phyloP scores from a whole-genome alignment of 2,888 invertebrate species.

The Plebejus anna region DNA sequence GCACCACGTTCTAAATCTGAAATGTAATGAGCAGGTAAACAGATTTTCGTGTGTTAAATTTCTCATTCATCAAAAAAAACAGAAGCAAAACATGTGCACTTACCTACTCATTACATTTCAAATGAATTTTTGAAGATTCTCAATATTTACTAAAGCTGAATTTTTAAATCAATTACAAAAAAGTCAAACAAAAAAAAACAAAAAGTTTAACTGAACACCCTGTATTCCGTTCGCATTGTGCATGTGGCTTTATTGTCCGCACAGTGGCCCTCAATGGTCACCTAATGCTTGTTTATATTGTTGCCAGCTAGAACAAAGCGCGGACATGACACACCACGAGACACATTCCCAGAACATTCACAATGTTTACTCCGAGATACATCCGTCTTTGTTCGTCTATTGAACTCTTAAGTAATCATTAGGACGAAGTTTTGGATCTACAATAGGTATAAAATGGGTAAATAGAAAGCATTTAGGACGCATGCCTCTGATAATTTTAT shows the following conservation, averaged over 20 bases:
- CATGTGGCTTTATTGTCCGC: constrained; percentile 55
- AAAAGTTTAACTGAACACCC: constrained; percentile 33
- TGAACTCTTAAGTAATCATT: constrained; percentile 14
- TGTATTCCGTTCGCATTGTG: constrained; percentile 42
- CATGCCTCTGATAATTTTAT: too few relatives aligned
- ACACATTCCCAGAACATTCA: constrained; percentile 39
- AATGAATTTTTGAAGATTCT: too few relatives aligned
- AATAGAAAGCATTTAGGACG: neutral
- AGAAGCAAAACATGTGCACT: too few relatives aligned
- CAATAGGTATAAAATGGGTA: neutral
- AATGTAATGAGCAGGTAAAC: too few relatives aligned
- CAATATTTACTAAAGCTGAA: neutral
- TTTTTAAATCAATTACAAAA: neutral
- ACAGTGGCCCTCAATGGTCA: constrained; percentile 58
- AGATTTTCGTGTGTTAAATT: too few relatives aligned
- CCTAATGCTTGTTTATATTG: constrained; percentile 63
- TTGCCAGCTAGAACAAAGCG: constrained; percentile 55
- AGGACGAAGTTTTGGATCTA: neutral
- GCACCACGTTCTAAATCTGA: too few relatives aligned
- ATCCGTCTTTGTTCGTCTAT: constrained; percentile 1
- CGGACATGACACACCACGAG: constrained; percentile 41
- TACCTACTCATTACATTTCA: too few relatives aligned
- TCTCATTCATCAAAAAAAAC: too few relatives aligned
- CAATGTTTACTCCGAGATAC: constrained; percentile 6
- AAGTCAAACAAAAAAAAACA: neutral